Evolutionary conservation across 2,888 invertebrate species (phyloP), one percentile per base, ranked within the genome.

Genomic region (Xestia c-nigrum): DNA sequence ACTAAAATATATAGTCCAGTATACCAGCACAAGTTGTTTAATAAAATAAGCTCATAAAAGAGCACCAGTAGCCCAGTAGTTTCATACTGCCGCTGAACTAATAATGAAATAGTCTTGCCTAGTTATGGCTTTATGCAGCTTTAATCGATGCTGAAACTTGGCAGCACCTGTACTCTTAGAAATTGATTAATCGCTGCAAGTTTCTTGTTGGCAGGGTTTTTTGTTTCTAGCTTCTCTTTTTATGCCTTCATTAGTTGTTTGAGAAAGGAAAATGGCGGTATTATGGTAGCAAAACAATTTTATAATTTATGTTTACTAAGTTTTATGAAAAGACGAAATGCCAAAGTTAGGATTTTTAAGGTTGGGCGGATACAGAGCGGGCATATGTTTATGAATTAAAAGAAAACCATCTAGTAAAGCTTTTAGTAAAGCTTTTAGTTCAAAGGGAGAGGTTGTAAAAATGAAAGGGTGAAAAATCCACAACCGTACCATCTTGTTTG

Each of bases 101-200:
- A 85, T 87, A 87, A 87, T 86, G 75, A 76, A 85, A 87, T 74
- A 74, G 74, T 74, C 68, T 80, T 78, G 70, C 71, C 61, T 80
- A 76, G 81, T 78, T 78, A 76, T 47, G 67, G 75, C 80, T 80
- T 80, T 77, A 81, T 87, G 86, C 82, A 87, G 78, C 76, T 86
- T 87, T 86, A 87, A 87, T 87, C 85, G 81, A 65, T 77, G 81
- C 77, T 46, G n/a, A 85, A 88, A 88, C 74, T 88, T 85, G 78
- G 87, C 85, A 59, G 52, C 86, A 88, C 87, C 88, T 88, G 83
- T 72, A 81, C 81, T 80, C 72, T 55, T 71, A 70, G 73, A 85
- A 88, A 89, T 88, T 91, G 90, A 92, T 91, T 91, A 91, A 92
- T 90, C 83, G 78, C 79, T 70, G 70, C 80, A 87, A 91, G 85